phyloP scores from a whole-genome alignment of 2,113 vertebrate genomes.

The Pangasianodon hypophthalmus region DNA sequence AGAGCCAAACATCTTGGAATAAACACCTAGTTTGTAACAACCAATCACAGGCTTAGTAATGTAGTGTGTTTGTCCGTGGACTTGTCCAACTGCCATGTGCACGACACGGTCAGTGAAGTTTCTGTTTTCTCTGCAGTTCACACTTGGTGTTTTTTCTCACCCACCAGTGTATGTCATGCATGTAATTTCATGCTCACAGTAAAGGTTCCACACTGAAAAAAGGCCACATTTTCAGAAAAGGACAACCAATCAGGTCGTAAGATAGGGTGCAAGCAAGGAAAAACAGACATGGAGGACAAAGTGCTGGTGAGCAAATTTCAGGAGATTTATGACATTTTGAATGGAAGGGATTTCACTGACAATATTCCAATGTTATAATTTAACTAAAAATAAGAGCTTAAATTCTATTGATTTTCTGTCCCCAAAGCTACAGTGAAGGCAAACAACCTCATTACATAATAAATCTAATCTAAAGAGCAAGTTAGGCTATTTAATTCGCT shows the following conservation, averaged over 20 bases:
- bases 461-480: no score
- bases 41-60: not conserved
- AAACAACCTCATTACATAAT: no score
- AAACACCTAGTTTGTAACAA: not conserved
- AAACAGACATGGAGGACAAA: not conserved
- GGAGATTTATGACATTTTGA: not conserved
- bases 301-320: not conserved
- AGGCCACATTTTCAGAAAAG: not conserved
- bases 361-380: not conserved
- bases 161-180: no score
- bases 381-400: not conserved
- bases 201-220: not conserved
- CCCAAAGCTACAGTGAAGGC: no score
- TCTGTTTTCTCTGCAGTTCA: no score
- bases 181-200: not conserved
- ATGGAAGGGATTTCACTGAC: not conserved
- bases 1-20: not conserved
- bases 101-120: no score
- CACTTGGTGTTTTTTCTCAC: no score
- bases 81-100: no score
- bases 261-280: not conserved
- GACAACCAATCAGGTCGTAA: not conserved
- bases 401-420: no score
- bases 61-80: rapidly evolving
- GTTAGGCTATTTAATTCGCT: no score